A percentile compares a stretch with the other conserved stretches of the same genome.
Conservation (phyloP, 2,888 invertebrate species). For the Selenia dentaria region DNA sequence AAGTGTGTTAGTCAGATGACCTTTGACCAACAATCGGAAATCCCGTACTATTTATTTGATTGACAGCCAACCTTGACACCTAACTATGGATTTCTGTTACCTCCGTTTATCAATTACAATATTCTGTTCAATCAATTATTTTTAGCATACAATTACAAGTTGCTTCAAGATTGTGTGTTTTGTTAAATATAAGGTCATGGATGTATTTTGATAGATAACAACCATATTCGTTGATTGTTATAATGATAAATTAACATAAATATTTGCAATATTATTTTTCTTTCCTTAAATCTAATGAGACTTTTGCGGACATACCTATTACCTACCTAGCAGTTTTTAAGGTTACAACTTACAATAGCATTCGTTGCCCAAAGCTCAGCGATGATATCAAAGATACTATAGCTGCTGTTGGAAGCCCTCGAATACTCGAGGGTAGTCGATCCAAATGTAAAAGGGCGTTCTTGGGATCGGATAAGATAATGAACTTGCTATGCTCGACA, state of each 20-base stretch:
- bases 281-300: too few relatives aligned
- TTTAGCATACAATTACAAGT: slow-evolving; percentile 13
- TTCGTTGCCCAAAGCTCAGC: too few relatives aligned
- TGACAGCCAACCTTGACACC: slow-evolving; percentile 17
- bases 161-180: slow-evolving; percentile 13
- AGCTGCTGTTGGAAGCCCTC: too few relatives aligned
- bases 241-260: slow-evolving; percentile 10
- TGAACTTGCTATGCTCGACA: too few relatives aligned
- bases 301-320: too few relatives aligned
- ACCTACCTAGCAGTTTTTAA: too few relatives aligned
- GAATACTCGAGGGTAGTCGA: too few relatives aligned
- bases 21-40: slow-evolving; percentile 7
- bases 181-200: slow-evolving; percentile 18
- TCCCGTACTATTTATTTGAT: slow-evolving; percentile 6
- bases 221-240: slow-evolving; percentile 5
- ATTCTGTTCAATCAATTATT: slow-evolving; percentile 7
- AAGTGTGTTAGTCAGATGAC: background rate
- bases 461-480: too few relatives aligned
- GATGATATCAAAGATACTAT: too few relatives aligned
- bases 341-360: too few relatives aligned
- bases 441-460: too few relatives aligned
- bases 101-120: slow-evolving; percentile 18
- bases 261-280: slow-evolving; percentile 5
- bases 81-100: slow-evolving; percentile 8
- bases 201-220: slow-evolving; percentile 1